Evolutionary conservation across 2,888 invertebrate species (phyloP).

Genomic region (Drosophila anomalata): DNA sequence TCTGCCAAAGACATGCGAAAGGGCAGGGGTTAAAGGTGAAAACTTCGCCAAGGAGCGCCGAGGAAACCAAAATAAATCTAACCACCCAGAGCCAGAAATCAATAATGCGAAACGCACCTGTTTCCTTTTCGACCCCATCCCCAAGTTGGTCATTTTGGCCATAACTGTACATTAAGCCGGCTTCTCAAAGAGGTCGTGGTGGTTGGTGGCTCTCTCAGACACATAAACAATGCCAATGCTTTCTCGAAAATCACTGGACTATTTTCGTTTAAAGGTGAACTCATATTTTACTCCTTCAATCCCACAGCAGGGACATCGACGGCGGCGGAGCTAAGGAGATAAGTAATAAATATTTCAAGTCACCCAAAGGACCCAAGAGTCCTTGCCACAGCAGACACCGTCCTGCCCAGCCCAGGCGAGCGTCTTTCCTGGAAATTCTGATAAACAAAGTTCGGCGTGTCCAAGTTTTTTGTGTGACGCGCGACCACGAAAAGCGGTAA

Average conservation of each 20-base stretch:
- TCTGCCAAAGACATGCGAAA: constrained; percentile 75
- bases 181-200: constrained; percentile 3
- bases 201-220: constrained; percentile 47
- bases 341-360: constrained; percentile 76
- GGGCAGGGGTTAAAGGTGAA: background rate
- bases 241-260: constrained; percentile 52
- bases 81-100: constrained; percentile 28
- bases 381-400: background rate
- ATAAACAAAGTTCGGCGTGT: constrained; percentile 46
- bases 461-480: constrained; percentile 46
- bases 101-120: constrained; percentile 43
- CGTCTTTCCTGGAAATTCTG: background rate
- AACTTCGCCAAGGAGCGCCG: background rate
- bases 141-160: constrained; percentile 42
- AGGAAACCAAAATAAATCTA: constrained; percentile 10
- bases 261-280: constrained; percentile 24
- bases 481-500: constrained; percentile 68
- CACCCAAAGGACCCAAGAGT: constrained; percentile 39
- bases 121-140: constrained; percentile 6
- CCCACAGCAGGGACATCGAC: constrained; percentile 20
- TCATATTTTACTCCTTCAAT: constrained; percentile 68
- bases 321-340: constrained; percentile 19
- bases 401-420: background rate
- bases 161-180: constrained; percentile 43
- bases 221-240: constrained; percentile 64